Evolutionary conservation across 1,140 invertebrate genomes (phyloP), one percentile per base, ranked within the genome.

Genomic region (Yoshiicerus persimilis): DNA sequence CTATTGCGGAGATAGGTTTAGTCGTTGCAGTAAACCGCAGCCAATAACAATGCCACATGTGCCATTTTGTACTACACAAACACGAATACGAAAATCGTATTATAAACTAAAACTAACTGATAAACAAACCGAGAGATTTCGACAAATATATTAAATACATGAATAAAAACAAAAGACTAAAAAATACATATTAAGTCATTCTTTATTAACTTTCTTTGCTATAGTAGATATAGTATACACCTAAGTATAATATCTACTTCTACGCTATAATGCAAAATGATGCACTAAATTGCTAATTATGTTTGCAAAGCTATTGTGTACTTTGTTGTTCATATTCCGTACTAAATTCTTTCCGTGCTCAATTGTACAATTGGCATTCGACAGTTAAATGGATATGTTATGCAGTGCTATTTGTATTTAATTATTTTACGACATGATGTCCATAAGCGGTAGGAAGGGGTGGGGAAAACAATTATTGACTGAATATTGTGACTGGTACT

Each of bases 31-130:
- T 30, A 32, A 32, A 80, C 16, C 23, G 34, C 75, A 80, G 75
- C 75, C 75, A 80, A 80, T 80, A 80, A 80, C 75, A 38, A 80
- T 38, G 32, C 75, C 75, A 32, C 75, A 80, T 36, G 75, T 80
- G 75, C 75, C 75, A 80, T 80, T 80, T 80, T 38, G 4, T 32
- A 32, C n/a, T 20, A 80, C 32, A n/a, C n/a, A 80, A 23, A 80
- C 0, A 56, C 47, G 25, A 85, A 47, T 56, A 56, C 39, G 38
- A n/a, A 62, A 30, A 62, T 25, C 39, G 83, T 41, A 85, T 56
- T 23, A 85, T 47, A 4, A 56, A 30, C 38, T 85, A 47, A 56
- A 47, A 41, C 20, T 47, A 25, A 85, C 39, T n/a, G 39, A 23
- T 39, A 85, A 20, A 62, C 30, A 30, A 56, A 85, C 4, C n/a